A percentile compares a stretch with the other conserved stretches of the same genome.
Conservation (phyloP, 2,888 invertebrate genomes). For the Cephus pygmeus region DNA sequence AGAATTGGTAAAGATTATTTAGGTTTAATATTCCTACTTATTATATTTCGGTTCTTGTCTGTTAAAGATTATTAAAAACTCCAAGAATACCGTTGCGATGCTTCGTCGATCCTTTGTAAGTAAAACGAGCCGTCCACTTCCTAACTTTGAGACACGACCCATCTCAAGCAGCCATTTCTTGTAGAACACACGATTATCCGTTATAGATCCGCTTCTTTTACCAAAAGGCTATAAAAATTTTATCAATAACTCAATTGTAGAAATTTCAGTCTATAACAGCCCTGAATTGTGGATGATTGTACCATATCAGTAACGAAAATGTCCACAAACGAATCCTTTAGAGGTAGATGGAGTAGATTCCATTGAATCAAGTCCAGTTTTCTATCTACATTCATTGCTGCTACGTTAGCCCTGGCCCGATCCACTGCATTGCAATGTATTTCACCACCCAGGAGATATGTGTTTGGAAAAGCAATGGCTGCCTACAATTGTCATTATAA, state of each 20-base stretch:
- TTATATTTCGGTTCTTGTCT: not conserved
- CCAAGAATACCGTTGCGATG: constrained; percentile 27
- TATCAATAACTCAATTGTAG: not conserved
- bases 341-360: constrained; percentile 68
- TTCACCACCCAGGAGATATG: constrained; percentile 68
- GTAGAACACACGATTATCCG: constrained; percentile 68
- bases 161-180: constrained; percentile 67
- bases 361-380: constrained; percentile 64
- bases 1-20: not conserved
- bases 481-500: constrained; percentile 47
- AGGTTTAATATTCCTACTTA: not conserved
- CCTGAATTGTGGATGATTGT: not conserved
- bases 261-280: not conserved
- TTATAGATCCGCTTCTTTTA: constrained; percentile 68
- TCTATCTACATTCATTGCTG: constrained; percentile 41
- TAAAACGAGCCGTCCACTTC: constrained; percentile 68
- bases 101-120: constrained; percentile 65
- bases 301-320: constrained; percentile 71
- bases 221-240: constrained; percentile 68
- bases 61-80: not conserved
- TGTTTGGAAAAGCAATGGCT: constrained; percentile 63
- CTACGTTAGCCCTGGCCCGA: constrained; percentile 64
- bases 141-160: constrained; percentile 64
- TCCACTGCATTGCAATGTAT: constrained; percentile 65
- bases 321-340: constrained; percentile 67